phyloP scores from a whole-genome alignment of 2,113 vertebrate species.

The Cyprinodon variegatus region DNA sequence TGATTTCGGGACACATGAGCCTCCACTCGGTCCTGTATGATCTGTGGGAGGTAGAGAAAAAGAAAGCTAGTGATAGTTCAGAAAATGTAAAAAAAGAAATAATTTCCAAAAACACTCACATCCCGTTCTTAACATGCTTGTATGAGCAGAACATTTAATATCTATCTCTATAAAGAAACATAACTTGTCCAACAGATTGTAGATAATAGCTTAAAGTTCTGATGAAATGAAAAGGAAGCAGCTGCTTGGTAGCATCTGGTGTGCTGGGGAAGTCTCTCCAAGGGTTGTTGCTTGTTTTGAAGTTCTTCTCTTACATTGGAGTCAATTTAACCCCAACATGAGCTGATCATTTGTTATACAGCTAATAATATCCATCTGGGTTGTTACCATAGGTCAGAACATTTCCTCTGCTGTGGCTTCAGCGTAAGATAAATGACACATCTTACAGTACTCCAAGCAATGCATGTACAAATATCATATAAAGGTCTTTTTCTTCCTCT shows the following conservation, averaged over 20 bases:
- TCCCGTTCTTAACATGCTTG: neutral
- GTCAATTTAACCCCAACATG: conserved; percentile 47
- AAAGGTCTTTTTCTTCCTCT: no score
- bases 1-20: conserved; percentile 77
- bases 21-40: conserved; percentile 81
- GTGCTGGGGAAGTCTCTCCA: conserved; percentile 5
- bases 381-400: conserved; percentile 41
- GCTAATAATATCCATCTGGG: conserved; percentile 35
- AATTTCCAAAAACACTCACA: neutral
- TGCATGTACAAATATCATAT: neutral
- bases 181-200: neutral
- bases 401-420: neutral
- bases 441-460: neutral
- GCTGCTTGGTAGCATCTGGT: conserved; percentile 7
- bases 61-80: neutral
- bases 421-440: neutral
- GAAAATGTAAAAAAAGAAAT: neutral
- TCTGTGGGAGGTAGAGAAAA: conserved; percentile 53
- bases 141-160: no score
- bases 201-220: neutral
- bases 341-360: conserved; percentile 52
- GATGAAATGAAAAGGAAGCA: conserved; percentile 15
- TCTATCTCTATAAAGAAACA: no score
- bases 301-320: conserved; percentile 1
- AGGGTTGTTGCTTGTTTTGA: neutral